Evolutionary conservation across 2,113 vertebrate genomes (phyloP).

Genomic region (Monopterus albus): DNA sequence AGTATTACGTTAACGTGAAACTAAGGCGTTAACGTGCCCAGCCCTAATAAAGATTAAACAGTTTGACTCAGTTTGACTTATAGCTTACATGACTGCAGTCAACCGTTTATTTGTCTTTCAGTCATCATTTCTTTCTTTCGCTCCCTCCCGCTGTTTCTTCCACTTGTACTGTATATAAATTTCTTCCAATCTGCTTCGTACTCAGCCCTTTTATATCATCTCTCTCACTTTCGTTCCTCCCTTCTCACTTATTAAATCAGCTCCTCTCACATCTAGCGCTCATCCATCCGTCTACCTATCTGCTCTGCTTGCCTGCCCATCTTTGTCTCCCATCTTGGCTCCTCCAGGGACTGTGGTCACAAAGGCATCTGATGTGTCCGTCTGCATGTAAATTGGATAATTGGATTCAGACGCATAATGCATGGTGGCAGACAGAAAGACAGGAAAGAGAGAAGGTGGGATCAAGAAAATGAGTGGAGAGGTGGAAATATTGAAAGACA

Average conservation of each 20-base stretch:
- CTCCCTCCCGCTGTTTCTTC: too few relatives aligned
- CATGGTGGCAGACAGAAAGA: background rate
- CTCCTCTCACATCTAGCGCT: background rate
- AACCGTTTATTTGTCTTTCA: conserved; percentile 1
- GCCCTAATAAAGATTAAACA: too few relatives aligned
- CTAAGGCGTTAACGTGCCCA: too few relatives aligned
- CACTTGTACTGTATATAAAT: too few relatives aligned
- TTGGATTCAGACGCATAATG: conserved; percentile 57
- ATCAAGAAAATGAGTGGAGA: background rate
- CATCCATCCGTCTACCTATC: conserved; percentile 27
- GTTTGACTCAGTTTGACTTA: too few relatives aligned
- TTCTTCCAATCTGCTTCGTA: too few relatives aligned
- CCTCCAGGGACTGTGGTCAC: conserved; percentile 9
- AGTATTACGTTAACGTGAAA: too few relatives aligned
- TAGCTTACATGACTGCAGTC: background rate
- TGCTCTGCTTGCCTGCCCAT: conserved; percentile 23
- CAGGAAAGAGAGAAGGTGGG: background rate
- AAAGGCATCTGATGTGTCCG: conserved; percentile 51
- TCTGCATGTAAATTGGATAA: conserved; percentile 78
- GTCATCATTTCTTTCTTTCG: too few relatives aligned
- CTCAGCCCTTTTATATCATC: background rate
- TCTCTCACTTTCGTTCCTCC: conserved; percentile 7
- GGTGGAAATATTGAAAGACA: background rate
- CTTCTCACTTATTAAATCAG: conserved; percentile 30
- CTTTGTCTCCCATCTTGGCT: conserved; percentile 34